Conservation (phyloP, 2,113 vertebrate species). For the Emydocephalus ijimae region DNA sequence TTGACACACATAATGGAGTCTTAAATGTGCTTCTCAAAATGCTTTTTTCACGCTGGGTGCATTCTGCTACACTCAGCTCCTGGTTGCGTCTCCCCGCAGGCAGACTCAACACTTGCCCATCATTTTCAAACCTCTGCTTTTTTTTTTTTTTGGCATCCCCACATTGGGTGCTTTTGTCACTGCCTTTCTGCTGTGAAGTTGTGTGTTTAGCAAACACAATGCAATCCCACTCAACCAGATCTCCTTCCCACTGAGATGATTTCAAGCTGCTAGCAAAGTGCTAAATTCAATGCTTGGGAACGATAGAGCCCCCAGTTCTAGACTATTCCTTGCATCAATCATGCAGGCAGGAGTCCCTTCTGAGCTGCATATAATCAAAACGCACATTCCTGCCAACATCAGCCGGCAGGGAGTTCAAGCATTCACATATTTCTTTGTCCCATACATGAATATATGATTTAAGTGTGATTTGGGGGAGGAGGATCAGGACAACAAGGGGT, state of each 20-base stretch:
- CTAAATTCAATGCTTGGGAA: neutral
- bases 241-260: neutral
- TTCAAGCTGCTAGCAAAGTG: slow-evolving; percentile 15
- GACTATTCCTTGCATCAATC: neutral
- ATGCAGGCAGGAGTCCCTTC: neutral
- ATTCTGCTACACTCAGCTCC: neutral
- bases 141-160: neutral
- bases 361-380: neutral
- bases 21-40: neutral
- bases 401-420: neutral
- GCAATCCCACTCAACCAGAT: neutral
- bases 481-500: neutral
- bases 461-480: neutral
- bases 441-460: neutral
- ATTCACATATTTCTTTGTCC: neutral
- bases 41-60: neutral
- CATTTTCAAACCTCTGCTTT: neutral
- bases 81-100: neutral
- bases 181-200: neutral
- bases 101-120: neutral
- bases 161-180: neutral
- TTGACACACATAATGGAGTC: neutral
- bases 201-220: slow-evolving; percentile 9
- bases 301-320: neutral
- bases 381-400: neutral